Evolutionary conservation across 2,797 vertebrate species (phyloP).

Genomic region (Sebastes taczanowskii): DNA sequence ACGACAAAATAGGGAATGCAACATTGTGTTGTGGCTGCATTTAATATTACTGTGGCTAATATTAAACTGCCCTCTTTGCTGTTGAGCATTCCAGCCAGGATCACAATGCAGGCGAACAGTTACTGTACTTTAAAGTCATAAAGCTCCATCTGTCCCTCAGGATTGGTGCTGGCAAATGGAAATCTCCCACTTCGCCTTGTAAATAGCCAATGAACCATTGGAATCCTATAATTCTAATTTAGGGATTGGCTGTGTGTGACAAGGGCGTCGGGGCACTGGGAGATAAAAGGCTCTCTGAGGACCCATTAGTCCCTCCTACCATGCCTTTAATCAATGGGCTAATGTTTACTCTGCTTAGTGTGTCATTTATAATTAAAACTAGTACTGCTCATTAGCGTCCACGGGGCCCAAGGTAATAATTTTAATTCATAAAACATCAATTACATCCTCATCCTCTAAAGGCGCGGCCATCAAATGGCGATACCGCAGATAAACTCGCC

Average conservation of each 20-base stretch:
- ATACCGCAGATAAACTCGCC: conserved; percentile 54
- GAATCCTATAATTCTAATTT: conserved; percentile 83
- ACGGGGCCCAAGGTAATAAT: conserved; percentile 71
- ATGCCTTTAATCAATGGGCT: conserved; percentile 80
- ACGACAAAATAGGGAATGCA: neutral
- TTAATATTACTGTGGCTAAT: neutral
- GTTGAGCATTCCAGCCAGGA: conserved; percentile 23
- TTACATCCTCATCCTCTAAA: conserved; percentile 69
- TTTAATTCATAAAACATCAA: conserved; percentile 81
- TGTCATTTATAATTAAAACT: conserved; percentile 83
- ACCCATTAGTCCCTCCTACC: conserved; percentile 79
- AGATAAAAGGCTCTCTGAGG: conserved; percentile 79
- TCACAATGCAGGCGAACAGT: conserved; percentile 25
- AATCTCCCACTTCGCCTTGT: conserved; percentile 70
- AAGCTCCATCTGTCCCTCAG: conserved; percentile 56
- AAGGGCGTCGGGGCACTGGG: conserved; percentile 72
- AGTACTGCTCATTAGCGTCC: conserved; percentile 76
- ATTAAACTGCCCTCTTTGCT: neutral
- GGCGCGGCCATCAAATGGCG: conserved; percentile 50
- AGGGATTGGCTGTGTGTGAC: conserved; percentile 77
- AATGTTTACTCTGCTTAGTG: conserved; percentile 83
- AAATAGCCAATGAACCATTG: conserved; percentile 78
- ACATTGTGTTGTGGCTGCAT: neutral
- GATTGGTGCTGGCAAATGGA: conserved; percentile 69
- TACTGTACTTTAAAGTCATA: conserved; percentile 57